These are phyloP conservation scores for Carposina sasakii DNA, from an alignment of 1,140 invertebrate species.

Conservation along the genomic window DNA sequence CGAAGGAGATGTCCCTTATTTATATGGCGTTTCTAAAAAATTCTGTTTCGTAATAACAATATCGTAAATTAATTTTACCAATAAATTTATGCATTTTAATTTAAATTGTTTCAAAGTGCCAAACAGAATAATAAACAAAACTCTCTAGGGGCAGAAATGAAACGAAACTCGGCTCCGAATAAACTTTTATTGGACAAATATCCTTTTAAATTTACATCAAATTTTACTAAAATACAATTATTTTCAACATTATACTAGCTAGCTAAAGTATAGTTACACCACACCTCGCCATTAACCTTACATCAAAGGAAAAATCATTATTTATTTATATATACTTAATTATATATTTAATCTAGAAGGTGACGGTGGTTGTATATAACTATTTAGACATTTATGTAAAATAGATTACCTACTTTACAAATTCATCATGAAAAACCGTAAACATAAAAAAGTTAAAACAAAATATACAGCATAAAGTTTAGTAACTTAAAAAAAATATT, in stretches of 20 bases:
- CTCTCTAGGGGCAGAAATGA: no score
- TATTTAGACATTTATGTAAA: no score
- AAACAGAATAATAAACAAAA: slow-evolving; percentile 4
- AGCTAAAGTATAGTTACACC: slow-evolving; percentile 31
- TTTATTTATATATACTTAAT: slow-evolving; percentile 26
- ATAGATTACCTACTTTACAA: no score
- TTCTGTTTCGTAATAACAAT: no score
- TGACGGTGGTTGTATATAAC: no score
- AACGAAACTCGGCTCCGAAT: slow-evolving; percentile 54
- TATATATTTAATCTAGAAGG: slow-evolving; percentile 45
- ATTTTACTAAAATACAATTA: slow-evolving; percentile 57
- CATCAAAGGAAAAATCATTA: slow-evolving; percentile 42
- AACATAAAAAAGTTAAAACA: no score
- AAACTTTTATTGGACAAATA: slow-evolving; percentile 65
- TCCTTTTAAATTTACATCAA: slow-evolving; percentile 54
- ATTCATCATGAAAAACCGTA: no score
- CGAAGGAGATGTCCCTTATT: no score
- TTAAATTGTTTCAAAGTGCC: not conserved
- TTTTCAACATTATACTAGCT: slow-evolving; percentile 39
- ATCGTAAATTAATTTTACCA: no score
- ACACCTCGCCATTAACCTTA: slow-evolving; percentile 23
- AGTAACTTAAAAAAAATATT: no score
- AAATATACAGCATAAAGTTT: no score
- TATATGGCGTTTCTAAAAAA: no score
- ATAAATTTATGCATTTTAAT: not conserved